phyloP scores from a whole-genome alignment of 2,797 vertebrate species.

The Tiaroga cobitis region DNA sequence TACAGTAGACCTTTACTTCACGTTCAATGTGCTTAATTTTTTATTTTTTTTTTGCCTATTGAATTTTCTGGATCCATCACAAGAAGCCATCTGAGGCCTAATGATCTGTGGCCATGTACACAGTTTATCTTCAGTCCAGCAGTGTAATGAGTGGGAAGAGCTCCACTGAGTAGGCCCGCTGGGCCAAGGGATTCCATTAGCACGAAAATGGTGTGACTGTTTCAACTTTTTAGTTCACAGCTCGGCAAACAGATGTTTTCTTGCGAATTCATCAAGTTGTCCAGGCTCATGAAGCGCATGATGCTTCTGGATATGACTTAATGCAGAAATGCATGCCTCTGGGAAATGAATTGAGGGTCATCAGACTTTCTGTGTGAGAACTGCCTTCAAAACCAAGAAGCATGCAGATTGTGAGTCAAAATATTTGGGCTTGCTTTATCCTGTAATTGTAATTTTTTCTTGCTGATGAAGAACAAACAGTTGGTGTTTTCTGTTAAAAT shows the following conservation, averaged over 20 bases:
- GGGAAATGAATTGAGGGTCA: neutral
- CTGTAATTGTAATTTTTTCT: neutral
- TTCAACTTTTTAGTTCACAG: slow-evolving; percentile 47
- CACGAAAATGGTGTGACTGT: slow-evolving; percentile 46
- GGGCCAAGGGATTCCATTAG: slow-evolving; percentile 60
- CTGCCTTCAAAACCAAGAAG: slow-evolving; percentile 10
- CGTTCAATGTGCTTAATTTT: slow-evolving; percentile 15
- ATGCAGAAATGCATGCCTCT: slow-evolving; percentile 21
- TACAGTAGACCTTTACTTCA: neutral
- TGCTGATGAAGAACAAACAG: neutral
- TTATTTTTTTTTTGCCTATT: neutral
- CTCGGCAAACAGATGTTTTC: slow-evolving; percentile 57
- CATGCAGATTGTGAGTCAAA: neutral
- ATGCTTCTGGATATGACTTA: slow-evolving; percentile 31
- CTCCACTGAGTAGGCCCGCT: slow-evolving; percentile 51
- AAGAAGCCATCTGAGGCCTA: slow-evolving; percentile 53
- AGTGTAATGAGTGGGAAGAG: slow-evolving; percentile 59
- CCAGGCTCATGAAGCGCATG: slow-evolving; percentile 14
- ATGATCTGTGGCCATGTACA: slow-evolving; percentile 61
- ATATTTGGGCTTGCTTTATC: neutral
- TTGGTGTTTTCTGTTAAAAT: neutral
- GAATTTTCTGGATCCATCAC: slow-evolving; percentile 25
- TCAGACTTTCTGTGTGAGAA: neutral
- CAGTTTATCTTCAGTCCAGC: slow-evolving; percentile 62
- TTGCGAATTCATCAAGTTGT: slow-evolving; percentile 51